Evolutionary conservation across 92 coral and sea anemone genomes (phyloP), one percentile per base, ranked within the genome.

Genomic region (Epizoanthus ramosus): DNA sequence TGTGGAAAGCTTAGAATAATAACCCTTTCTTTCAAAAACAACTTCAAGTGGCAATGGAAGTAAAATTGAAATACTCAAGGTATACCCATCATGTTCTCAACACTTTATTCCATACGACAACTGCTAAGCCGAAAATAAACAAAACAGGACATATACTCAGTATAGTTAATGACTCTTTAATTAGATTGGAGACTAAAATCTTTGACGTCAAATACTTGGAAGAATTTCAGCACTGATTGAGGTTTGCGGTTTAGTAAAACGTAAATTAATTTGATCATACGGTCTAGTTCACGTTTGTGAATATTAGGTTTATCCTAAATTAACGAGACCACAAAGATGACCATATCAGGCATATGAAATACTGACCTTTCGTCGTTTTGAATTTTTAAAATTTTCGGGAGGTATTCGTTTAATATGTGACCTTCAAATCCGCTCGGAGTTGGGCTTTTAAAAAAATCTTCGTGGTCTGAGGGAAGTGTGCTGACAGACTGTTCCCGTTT

Each of bases 181-280:
- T 59, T 24, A 37, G 21, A 7, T 59, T 19, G 18, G 54, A 58
- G 81, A 70, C 56, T 18, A 13, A 43, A 70, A 41, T 71, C 25
- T 8, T 71, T 56, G 56, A 21, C 68, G 50, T 57, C 67, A 25
- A 37, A 8, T 57, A 16, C n/a, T 24, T 47, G 59, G 14, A 18
- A n/a, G 52, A 66, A 10, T 19, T 58, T 31, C 13, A 35, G 56
- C 22, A 6, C 13, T 47, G 13, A 75, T 59, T n/a, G 81, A 59
- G 80, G 81, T 39, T 76, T 76, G 69, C 54, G 69, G 81, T 23
- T 21, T 8, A 71, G 50, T 47, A 28, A 71, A 19, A 76, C 41
- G 43, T 65, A 57, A 74, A 56, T 75, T 75, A 57, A 57, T 75
- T 75, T 10, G 61, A 39, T 76, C 81, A 35, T 75, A 58, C 70